Percentiles rank a stretch among this genome's conserved stretches.
Conservation (phyloP, 2,113 vertebrate species). For the Cyphomyrus plagiostoma region DNA sequence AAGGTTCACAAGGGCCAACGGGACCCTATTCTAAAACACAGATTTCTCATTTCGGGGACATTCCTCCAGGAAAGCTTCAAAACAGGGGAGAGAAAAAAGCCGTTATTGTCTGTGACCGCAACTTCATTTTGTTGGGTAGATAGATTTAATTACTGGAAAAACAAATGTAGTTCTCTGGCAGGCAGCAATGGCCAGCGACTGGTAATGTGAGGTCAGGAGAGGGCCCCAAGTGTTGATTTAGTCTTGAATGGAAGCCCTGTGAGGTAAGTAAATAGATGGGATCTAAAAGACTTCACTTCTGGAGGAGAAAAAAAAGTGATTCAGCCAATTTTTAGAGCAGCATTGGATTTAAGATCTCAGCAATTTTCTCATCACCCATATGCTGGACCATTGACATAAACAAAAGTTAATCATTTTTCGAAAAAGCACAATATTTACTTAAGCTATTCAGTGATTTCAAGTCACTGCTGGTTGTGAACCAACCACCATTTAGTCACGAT, state of each 20-base stretch:
- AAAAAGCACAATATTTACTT: not conserved
- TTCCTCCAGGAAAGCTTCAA: constrained; percentile 17
- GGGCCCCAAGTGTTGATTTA: not conserved
- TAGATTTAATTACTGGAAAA: constrained; percentile 21
- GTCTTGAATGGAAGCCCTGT: not conserved
- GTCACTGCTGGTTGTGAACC: not conserved
- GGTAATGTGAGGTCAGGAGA: constrained; percentile 5
- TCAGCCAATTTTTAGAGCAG: not conserved
- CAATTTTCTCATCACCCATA: not conserved
- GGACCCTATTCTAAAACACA: constrained; percentile 18
- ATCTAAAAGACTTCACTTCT: not conserved
- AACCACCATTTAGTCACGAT: not conserved
- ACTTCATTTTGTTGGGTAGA: not conserved
- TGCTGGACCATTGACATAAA: not conserved
- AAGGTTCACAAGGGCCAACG: constrained; percentile 7
- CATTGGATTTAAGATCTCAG: not conserved
- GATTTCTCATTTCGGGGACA: constrained; percentile 18
- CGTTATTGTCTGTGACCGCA: constrained; percentile 14
- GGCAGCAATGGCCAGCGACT: not conserved
- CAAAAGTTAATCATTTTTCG: not conserved
- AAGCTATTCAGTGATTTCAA: not conserved
- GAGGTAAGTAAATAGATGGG: not conserved
- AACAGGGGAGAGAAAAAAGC: not conserved
- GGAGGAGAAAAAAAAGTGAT: not conserved
- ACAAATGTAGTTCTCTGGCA: constrained; percentile 18